phyloP scores from a whole-genome alignment of 2,797 vertebrate species.

The Setipinna tenuifilis region DNA sequence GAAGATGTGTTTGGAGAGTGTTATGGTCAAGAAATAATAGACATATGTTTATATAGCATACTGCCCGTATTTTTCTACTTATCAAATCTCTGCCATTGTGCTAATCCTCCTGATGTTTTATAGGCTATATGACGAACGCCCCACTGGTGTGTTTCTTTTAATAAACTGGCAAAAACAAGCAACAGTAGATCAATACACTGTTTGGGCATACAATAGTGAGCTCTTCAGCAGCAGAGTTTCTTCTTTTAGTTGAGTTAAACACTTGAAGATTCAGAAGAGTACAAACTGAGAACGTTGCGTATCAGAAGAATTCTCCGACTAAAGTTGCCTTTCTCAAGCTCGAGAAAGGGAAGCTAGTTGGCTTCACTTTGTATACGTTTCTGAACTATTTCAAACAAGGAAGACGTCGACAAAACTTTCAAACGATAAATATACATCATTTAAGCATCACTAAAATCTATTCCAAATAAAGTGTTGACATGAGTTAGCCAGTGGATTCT shows the following conservation, averaged over 20 bases:
- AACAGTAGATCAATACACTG: no score
- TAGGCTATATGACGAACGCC: background rate
- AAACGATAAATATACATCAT: background rate
- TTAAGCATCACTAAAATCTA: background rate
- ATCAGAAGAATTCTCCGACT: background rate
- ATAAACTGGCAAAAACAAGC: background rate
- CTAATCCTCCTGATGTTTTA: background rate
- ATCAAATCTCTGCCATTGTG: background rate
- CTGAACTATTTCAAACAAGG: background rate
- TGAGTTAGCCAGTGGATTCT: background rate
- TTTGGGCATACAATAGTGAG: background rate
- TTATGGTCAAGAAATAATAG: background rate
- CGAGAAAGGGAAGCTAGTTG: slow-evolving; percentile 9
- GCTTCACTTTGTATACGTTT: background rate
- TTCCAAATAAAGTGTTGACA: background rate
- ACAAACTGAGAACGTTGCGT: background rate
- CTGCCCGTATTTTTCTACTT: background rate
- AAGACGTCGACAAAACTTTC: background rate
- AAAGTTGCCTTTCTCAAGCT: background rate
- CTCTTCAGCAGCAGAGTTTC: background rate
- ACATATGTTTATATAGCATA: background rate
- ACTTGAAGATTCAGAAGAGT: background rate
- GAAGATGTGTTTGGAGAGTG: background rate
- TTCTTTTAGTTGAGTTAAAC: background rate
- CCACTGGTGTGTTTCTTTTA: background rate